Evolutionary conservation across 2,797 vertebrate species (phyloP).

Genomic region (Lepilemur septentrionalis): DNA sequence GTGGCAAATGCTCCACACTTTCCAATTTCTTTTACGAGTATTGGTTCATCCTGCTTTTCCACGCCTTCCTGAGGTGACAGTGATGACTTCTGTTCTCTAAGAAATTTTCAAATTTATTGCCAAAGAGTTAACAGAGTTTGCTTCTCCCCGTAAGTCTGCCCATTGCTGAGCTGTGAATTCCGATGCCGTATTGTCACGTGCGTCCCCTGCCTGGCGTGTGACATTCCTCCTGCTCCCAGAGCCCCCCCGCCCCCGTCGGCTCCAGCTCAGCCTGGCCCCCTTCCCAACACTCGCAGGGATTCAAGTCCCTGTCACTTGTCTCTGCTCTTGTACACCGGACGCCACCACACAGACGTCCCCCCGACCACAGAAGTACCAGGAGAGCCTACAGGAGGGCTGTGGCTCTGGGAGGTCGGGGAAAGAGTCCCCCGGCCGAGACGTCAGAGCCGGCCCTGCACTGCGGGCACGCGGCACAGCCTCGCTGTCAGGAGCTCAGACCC

Average conservation of each 20-base stretch:
- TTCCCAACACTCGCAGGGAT: rapidly evolving
- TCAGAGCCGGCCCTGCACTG: neutral
- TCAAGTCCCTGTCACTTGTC: rapidly evolving
- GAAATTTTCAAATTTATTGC: neutral
- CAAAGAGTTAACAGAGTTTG: neutral
- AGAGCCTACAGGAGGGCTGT: neutral
- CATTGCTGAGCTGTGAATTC: neutral
- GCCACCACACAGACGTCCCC: neutral
- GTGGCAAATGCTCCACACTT: neutral
- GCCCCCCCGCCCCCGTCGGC: neutral
- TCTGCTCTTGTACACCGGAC: neutral
- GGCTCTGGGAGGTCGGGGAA: too few species aligned
- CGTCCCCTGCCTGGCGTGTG: too few species aligned
- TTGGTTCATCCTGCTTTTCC: neutral
- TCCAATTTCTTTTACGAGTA: neutral
- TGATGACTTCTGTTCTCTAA: neutral
- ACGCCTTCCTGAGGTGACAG: neutral
- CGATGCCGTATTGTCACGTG: neutral
- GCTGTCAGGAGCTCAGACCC: rapidly evolving
- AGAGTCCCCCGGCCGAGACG: neutral
- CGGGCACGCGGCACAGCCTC: neutral
- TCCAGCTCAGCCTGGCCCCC: neutral
- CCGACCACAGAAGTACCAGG: rapidly evolving
- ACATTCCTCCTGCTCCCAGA: too few species aligned
- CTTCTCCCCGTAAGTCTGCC: neutral